Conservation (phyloP, 2,888 invertebrate genomes). For the Amiota mariae region DNA sequence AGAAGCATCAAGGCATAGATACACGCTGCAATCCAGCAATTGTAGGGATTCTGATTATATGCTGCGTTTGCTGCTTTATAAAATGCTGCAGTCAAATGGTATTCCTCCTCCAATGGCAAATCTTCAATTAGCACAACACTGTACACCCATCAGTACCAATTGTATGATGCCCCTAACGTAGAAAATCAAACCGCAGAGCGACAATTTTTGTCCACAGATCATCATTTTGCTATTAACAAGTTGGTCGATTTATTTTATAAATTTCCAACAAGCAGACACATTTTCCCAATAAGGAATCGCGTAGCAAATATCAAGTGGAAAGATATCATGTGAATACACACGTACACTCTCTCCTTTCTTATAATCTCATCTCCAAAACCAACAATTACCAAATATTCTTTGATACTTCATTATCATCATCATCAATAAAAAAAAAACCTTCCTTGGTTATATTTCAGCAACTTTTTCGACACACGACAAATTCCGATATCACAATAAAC, state of each 20-base stretch:
- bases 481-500: background rate
- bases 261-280: constrained; percentile 47
- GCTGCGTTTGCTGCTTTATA: constrained; percentile 81
- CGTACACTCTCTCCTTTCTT: background rate
- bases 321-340: constrained; percentile 71
- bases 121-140: constrained; percentile 94
- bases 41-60: constrained; percentile 88
- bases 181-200: constrained; percentile 90
- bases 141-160: constrained; percentile 92
- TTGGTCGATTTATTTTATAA: constrained; percentile 38
- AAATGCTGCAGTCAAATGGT: constrained; percentile 77
- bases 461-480: background rate
- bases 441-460: background rate
- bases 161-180: constrained; percentile 97
- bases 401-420: background rate
- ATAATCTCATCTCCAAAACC: no score
- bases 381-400: background rate
- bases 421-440: constrained; percentile 18
- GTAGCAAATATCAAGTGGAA: constrained; percentile 70
- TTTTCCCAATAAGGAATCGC: constrained; percentile 49
- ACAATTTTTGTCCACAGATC: constrained; percentile 93
- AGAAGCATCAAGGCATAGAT: constrained; percentile 90
- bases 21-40: constrained; percentile 96
- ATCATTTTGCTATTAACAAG: constrained; percentile 76
- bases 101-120: constrained; percentile 79